Base-by-base conservation (phyloP, 2,888 invertebrate genomes). In the Lumbricus terrestris region DNA sequence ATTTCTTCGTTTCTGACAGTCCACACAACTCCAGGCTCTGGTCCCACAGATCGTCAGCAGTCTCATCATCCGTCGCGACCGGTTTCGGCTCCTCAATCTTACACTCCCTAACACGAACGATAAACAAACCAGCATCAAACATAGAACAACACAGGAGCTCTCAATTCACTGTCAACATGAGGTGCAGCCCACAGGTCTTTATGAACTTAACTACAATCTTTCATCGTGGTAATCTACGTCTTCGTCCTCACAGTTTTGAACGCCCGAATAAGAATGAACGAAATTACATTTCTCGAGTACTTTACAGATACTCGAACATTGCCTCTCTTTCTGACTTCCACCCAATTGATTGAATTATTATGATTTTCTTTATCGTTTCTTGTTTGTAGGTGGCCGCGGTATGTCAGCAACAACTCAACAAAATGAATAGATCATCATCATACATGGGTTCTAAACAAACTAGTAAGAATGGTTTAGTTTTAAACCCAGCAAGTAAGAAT, bases 31-130 rank as follows among this genome's bases (percentile, higher is more conserved):
- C 47, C 33, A 42, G n/a, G 29, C 47, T 91, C 20, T 89, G 33
- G 37, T 90, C 47, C 91, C 91, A 91, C 29, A 91, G 89, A 88
- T 42, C 83, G 33, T 90, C 82, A 2, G 54, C 90, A 5, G 82
- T 85, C 33, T 91, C 90, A 89, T 90, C 90, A 82, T 91, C 90
- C 82, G 83, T 47, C 23, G 91, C 90, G 13, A 83, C 34, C 20
- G 88, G 89, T 34, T 90, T 90, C 20, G 88, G 88, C 33, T 88
- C 90, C 47, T 54, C 35, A 54, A 91, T 90, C 11, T 38, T 33
- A 54, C 91, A 91, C 23, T 91, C 91, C n/a, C 90, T 90, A 83
- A 16, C 2, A 69, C 8, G 16, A 69, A 69, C n/a, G 69, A 16
- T n/a, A 69, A 69, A n/a, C 29, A 69, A 29, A 69, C n/a, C 69